A percentile compares a stretch with the other conserved stretches of the same genome.
Evolutionary conservation across 2,113 vertebrate species (phyloP).

Genomic region (Labeo catla): DNA sequence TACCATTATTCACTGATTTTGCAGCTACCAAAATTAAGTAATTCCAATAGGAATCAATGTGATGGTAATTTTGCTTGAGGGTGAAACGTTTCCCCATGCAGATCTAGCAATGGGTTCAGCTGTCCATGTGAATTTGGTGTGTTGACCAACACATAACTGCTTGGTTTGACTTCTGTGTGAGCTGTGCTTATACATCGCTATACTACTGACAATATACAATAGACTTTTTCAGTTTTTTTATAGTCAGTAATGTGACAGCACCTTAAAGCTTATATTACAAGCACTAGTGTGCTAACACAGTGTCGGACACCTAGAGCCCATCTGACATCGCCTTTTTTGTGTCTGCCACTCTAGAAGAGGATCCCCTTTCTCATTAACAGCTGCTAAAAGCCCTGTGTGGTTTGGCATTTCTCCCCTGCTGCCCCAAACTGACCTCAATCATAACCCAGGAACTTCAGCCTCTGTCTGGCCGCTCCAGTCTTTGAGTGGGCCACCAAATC

Average conservation of each 20-base stretch:
- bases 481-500: conserved; percentile 44
- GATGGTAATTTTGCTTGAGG: no score
- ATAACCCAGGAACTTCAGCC: conserved; percentile 27
- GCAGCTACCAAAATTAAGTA: no score
- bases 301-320: background rate
- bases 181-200: no score
- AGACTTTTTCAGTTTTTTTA: no score
- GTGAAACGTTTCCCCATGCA: no score
- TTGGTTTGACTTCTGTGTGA: no score
- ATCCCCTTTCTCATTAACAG: conserved; percentile 45
- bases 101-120: no score
- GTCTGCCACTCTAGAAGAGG: background rate
- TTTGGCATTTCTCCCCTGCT: conserved; percentile 36
- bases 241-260: background rate
- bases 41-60: no score
- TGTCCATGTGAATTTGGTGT: no score
- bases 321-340: conserved; percentile 30
- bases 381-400: conserved; percentile 35
- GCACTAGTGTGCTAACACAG: background rate
- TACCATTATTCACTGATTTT: no score
- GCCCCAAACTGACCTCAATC: conserved; percentile 47
- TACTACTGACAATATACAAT: no score
- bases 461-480: conserved; percentile 21
- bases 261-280: background rate
- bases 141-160: no score